Evolutionary conservation across 2,113 vertebrate species (phyloP).

Genomic region (Grammomys surdaster): DNA sequence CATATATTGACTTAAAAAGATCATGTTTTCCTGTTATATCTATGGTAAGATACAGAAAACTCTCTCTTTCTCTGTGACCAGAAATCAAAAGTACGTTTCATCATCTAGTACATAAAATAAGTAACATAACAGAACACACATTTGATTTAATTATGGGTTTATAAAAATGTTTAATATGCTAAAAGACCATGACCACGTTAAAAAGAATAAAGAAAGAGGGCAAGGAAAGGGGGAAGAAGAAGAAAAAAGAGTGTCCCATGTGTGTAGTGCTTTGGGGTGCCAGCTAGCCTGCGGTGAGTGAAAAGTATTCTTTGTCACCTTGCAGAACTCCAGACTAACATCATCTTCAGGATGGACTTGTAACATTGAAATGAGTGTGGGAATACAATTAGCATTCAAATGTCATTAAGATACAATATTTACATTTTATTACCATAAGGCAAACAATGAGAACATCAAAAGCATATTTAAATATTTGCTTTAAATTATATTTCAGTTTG

Average conservation of each 20-base stretch:
- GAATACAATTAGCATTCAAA: slow-evolving; percentile 40
- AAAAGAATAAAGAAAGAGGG: background rate
- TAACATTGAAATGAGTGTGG: slow-evolving; percentile 53
- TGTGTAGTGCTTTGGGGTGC: slow-evolving; percentile 9
- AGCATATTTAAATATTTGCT: slow-evolving; percentile 58
- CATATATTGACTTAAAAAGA: slow-evolving; percentile 35
- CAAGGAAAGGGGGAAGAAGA: background rate
- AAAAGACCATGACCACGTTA: slow-evolving; percentile 17
- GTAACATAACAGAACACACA: background rate
- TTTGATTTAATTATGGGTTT: slow-evolving; percentile 44
- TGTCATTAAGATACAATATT: slow-evolving; percentile 61
- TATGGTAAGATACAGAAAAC: slow-evolving; percentile 44
- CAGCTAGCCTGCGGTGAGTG: background rate
- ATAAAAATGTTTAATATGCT: slow-evolving; percentile 41
- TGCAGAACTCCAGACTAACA: slow-evolving; percentile 39
- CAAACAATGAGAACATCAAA: slow-evolving; percentile 53
- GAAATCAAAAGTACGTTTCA: slow-evolving; percentile 54
- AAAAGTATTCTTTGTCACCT: slow-evolving; percentile 45
- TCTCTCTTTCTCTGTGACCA: slow-evolving; percentile 39
- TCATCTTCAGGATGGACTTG: slow-evolving; percentile 58
- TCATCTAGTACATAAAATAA: slow-evolving; percentile 43
- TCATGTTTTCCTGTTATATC: slow-evolving; percentile 26
- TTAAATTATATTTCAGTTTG: slow-evolving; percentile 70
- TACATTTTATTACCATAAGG: slow-evolving; percentile 51
- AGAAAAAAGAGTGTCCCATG: background rate